These are phyloP conservation scores for Lamprologus tigripictilis DNA, from an alignment of 2,113 vertebrate species.

Conservation along the genomic window DNA sequence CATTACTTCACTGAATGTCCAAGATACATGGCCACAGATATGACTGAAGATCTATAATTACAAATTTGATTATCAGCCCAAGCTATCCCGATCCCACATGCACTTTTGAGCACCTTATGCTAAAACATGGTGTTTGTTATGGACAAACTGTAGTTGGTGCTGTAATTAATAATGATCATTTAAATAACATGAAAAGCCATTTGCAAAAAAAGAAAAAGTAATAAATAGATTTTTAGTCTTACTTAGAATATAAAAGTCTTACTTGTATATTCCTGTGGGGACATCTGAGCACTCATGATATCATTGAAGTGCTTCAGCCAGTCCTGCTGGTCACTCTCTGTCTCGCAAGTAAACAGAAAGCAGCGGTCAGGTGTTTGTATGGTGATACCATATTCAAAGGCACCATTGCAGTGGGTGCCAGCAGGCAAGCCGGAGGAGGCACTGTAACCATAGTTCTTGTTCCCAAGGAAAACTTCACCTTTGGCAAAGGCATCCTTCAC, in stretches of 20 bases:
- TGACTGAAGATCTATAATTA: background rate
- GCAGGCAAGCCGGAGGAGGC: slow-evolving; percentile 66
- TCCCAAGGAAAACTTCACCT: slow-evolving; percentile 85
- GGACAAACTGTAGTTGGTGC: background rate
- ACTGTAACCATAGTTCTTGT: slow-evolving; percentile 74
- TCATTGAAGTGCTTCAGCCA: slow-evolving; percentile 78
- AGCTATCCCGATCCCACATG: background rate
- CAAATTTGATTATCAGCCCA: background rate
- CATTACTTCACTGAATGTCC: background rate
- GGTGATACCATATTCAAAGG: slow-evolving; percentile 81
- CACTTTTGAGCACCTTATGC: background rate
- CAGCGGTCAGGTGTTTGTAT: slow-evolving; percentile 81
- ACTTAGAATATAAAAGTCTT: slow-evolving; percentile 3
- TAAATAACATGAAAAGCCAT: background rate
- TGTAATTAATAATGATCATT: background rate
- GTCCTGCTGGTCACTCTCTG: slow-evolving; percentile 76
- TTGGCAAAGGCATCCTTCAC: slow-evolving; percentile 86
- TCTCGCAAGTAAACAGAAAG: slow-evolving; percentile 85
- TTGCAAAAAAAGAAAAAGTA: background rate
- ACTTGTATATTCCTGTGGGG: slow-evolving; percentile 86
- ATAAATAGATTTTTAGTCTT: background rate
- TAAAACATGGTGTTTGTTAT: background rate
- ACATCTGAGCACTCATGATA: slow-evolving; percentile 76
- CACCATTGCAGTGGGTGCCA: slow-evolving; percentile 70
- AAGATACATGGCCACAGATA: background rate